These are phyloP conservation scores for Telenomus remus DNA, from an alignment of 1,140 invertebrate species.

Conservation along the genomic window DNA sequence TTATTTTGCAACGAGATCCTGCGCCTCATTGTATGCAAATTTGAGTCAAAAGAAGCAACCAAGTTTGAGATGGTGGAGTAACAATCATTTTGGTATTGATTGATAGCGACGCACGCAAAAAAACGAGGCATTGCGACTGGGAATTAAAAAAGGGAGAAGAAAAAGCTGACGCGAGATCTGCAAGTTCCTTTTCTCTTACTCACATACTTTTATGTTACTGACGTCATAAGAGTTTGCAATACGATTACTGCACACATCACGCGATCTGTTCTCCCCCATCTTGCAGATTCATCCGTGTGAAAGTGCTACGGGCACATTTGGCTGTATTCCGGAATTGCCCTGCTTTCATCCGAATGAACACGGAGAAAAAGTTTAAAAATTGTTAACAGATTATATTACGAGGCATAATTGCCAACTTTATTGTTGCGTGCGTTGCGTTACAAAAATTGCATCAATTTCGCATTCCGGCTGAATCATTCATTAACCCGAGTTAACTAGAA, in stretches of 20 bases:
- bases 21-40: too few species aligned
- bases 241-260: constrained; percentile 57
- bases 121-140: too few species aligned
- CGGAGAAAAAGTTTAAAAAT: constrained; percentile 26
- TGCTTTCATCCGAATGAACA: constrained; percentile 53
- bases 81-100: too few species aligned
- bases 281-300: constrained; percentile 54
- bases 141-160: constrained; percentile 6
- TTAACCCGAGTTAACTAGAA: constrained; percentile 11
- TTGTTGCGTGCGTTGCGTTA: constrained; percentile 13
- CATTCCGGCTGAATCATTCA: constrained; percentile 10
- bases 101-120: too few species aligned
- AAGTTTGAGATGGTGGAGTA: too few species aligned
- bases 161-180: constrained; percentile 23
- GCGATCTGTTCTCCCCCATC: constrained; percentile 47
- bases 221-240: constrained; percentile 59
- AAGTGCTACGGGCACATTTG: constrained; percentile 60
- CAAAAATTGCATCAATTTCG: constrained; percentile 36
- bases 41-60: too few species aligned
- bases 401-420: constrained; percentile 29
- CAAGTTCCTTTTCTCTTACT: constrained; percentile 45
- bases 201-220: constrained; percentile 52
- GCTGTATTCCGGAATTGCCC: constrained; percentile 59
- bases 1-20: too few species aligned
- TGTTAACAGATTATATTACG: constrained; percentile 46